Evolutionary conservation across 2,888 invertebrate species (phyloP).

Genomic region (Drosophila antonietae): DNA sequence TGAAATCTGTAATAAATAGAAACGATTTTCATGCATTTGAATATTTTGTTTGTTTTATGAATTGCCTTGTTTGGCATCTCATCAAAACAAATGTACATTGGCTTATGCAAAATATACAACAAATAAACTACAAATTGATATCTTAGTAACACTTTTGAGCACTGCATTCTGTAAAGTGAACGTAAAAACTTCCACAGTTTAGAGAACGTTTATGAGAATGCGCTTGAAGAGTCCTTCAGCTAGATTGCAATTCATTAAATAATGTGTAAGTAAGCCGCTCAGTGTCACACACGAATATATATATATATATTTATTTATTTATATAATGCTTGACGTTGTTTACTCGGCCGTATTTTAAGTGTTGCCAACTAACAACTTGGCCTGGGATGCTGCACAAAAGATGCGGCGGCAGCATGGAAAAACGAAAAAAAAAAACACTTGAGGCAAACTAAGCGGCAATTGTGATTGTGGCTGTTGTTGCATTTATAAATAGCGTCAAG

Average conservation of each 20-base stretch:
- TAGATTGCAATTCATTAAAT: conserved; percentile 40
- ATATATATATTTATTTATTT: conserved; percentile 59
- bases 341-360: conserved; percentile 59
- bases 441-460: conserved; percentile 68
- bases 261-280: conserved; percentile 48
- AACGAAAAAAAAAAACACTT: conserved; percentile 58
- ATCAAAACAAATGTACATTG: background rate
- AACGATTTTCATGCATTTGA: background rate
- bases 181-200: background rate
- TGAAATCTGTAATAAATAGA: background rate
- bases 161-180: too few species aligned
- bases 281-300: conserved; percentile 10
- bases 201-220: background rate
- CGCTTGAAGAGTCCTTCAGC: conserved; percentile 31
- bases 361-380: conserved; percentile 53
- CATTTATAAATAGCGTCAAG: conserved; percentile 76
- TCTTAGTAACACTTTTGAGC: too few species aligned
- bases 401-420: conserved; percentile 32
- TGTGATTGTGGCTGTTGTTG: conserved; percentile 51
- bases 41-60: background rate
- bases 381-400: conserved; percentile 45
- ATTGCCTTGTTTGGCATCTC: background rate
- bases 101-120: background rate
- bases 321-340: conserved; percentile 65
- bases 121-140: too few species aligned